Evolutionary conservation across 2,888 invertebrate species (phyloP).

Genomic region (Ditylenchus weischeri): DNA sequence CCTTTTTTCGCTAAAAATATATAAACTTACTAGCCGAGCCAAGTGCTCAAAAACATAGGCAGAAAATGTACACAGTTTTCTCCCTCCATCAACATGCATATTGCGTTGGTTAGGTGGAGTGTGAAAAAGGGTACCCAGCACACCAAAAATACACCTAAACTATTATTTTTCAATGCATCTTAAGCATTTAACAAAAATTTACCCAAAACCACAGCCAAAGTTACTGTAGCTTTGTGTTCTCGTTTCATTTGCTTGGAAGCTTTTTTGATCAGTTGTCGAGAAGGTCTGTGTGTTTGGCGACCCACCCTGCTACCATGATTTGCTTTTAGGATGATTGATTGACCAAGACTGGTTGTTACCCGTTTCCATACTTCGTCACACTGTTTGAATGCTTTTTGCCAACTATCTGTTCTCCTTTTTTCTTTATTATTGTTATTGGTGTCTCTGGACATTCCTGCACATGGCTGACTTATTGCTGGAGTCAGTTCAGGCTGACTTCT

Average conservation of each 20-base stretch:
- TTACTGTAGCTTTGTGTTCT: slow-evolving; percentile 96
- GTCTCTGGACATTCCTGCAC: not conserved
- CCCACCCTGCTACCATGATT: not conserved
- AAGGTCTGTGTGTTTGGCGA: slow-evolving; percentile 31
- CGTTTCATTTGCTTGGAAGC: slow-evolving; percentile 63
- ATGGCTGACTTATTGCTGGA: too few species aligned
- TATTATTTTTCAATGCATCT: not conserved
- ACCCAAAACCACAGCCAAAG: slow-evolving; percentile 96
- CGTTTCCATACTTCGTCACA: slow-evolving; percentile 43
- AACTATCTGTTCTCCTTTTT: slow-evolving; percentile 19
- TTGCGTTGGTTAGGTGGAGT: slow-evolving; percentile 91
- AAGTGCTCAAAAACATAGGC: slow-evolving; percentile 84
- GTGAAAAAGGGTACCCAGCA: slow-evolving; percentile 99
- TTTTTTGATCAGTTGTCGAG: slow-evolving; percentile 54
- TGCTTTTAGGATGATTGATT: not conserved
- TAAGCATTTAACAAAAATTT: not conserved
- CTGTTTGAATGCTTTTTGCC: slow-evolving; percentile 21
- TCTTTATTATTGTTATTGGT: slow-evolving; percentile 3
- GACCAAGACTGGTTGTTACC: slow-evolving; percentile 21
- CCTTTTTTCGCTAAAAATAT: not conserved
- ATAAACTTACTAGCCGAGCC: slow-evolving; percentile 78
- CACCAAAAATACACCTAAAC: slow-evolving; percentile 85
- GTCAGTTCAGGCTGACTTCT: too few species aligned
- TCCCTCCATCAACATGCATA: slow-evolving; percentile 70
- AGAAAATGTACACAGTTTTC: slow-evolving; percentile 47